A percentile compares a stretch with the other conserved stretches of the same genome.
Evolutionary conservation across 2,797 vertebrate genomes (phyloP).

Genomic region (Chelonia mydas): DNA sequence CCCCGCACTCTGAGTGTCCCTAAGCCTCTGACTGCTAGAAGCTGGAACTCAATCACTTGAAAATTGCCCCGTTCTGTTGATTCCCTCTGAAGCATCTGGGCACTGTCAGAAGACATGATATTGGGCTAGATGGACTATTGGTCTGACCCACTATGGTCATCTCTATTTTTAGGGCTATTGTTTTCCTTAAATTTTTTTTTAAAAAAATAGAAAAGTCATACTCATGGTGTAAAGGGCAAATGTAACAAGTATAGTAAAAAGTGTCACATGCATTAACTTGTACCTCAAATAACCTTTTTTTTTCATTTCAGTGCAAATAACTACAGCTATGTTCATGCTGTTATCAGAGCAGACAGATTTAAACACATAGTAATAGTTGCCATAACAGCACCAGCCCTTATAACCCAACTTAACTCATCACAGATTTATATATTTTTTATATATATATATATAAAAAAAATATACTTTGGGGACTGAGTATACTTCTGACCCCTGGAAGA

Average conservation of each 20-base stretch:
- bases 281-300: not conserved
- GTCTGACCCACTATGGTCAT: no score
- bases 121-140: no score
- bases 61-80: no score
- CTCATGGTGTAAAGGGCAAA: not conserved
- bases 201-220: not conserved
- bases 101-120: no score
- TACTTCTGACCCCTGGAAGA: not conserved
- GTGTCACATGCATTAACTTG: no score
- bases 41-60: no score
- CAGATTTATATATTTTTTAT: not conserved
- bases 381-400: not conserved
- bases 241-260: not conserved
- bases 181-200: not conserved
- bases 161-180: not conserved
- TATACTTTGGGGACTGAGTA: not conserved
- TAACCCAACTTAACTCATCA: not conserved
- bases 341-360: not conserved
- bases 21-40: no score
- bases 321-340: not conserved
- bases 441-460: not conserved
- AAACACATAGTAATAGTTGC: not conserved
- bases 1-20: no score
- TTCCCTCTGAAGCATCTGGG: no score
- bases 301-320: not conserved